A percentile compares a stretch with the other conserved stretches of the same genome.
Conservation (phyloP, 2,888 invertebrate species). For the Trichopoda pennipes region DNA sequence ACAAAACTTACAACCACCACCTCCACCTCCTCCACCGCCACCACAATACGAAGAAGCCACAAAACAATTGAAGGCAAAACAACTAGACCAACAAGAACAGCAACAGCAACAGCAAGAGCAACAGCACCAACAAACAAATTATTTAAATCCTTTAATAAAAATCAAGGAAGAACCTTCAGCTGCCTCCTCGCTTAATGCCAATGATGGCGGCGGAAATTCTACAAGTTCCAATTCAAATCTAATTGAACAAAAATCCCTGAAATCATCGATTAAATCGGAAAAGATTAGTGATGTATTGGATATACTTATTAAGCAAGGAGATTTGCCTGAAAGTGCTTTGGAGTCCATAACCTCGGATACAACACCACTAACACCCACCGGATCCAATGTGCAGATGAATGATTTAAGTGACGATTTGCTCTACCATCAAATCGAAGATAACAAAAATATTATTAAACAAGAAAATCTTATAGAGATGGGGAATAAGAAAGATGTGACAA, state of each 20-base stretch:
- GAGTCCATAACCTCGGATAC: conserved; percentile 82
- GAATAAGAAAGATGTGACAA: conserved; percentile 4
- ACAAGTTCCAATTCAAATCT: background rate
- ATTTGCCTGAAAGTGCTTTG: conserved; percentile 89
- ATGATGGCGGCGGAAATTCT: conserved; percentile 43
- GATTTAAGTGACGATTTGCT: conserved; percentile 72
- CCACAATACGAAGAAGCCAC: conserved; percentile 89
- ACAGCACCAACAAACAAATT: conserved; percentile 13
- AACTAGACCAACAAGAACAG: conserved; percentile 27
- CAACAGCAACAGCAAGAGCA: too few relatives aligned
- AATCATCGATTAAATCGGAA: conserved; percentile 77
- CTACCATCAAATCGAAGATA: conserved; percentile 69
- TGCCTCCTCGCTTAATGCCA: conserved; percentile 12
- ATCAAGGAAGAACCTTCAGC: conserved; percentile 71
- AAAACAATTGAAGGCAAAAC: conserved; percentile 81
- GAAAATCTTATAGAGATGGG: conserved; percentile 38
- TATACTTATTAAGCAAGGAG: conserved; percentile 95
- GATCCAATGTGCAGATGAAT: conserved; percentile 72
- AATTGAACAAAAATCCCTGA: conserved; percentile 69
- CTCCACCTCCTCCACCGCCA: conserved; percentile 82
- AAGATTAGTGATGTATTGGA: conserved; percentile 89
- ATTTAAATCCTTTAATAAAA: conserved; percentile 55
- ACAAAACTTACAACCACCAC: conserved; percentile 81
- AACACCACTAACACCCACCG: conserved; percentile 76
- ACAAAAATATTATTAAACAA: conserved; percentile 53